These are phyloP conservation scores for Cerceris rybyensis DNA, from an alignment of 2,888 invertebrate genomes.

Conservation along the genomic window DNA sequence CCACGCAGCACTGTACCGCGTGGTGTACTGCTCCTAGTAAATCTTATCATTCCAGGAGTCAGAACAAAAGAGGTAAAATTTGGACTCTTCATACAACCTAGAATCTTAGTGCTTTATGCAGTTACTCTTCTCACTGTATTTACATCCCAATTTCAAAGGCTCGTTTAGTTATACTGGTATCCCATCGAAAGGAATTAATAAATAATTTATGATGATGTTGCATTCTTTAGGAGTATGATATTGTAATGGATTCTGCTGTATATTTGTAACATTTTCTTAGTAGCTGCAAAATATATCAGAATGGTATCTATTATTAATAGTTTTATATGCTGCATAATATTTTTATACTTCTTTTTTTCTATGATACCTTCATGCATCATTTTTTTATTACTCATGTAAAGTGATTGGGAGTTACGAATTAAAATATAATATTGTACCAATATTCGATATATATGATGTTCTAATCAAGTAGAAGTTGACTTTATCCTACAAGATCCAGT, in stretches of 20 bases:
- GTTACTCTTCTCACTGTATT: too few species aligned
- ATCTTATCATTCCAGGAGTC: constrained; percentile 36
- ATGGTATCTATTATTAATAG: too few species aligned
- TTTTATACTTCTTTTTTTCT: background rate
- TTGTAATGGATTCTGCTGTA: too few species aligned
- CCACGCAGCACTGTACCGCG: constrained; percentile 64
- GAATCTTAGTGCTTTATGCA: background rate
- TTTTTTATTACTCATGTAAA: too few species aligned
- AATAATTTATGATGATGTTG: too few species aligned
- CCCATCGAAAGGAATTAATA: too few species aligned
- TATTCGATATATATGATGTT: constrained; percentile 44
- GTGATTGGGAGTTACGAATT: background rate
- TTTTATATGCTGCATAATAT: background rate
- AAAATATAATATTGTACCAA: constrained; percentile 21
- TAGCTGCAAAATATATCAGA: too few species aligned
- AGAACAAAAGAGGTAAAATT: constrained; percentile 61
- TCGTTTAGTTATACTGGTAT: too few species aligned
- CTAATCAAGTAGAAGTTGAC: constrained; percentile 77
- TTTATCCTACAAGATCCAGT: constrained; percentile 78
- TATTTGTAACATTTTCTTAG: too few species aligned
- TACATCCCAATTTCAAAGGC: too few species aligned
- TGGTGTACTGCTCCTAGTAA: constrained; percentile 68
- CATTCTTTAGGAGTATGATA: too few species aligned
- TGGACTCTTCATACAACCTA: background rate
- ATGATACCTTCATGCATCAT: too few species aligned